Evolutionary conservation across 2,888 invertebrate genomes (phyloP).

Genomic region (Mantis religiosa): DNA sequence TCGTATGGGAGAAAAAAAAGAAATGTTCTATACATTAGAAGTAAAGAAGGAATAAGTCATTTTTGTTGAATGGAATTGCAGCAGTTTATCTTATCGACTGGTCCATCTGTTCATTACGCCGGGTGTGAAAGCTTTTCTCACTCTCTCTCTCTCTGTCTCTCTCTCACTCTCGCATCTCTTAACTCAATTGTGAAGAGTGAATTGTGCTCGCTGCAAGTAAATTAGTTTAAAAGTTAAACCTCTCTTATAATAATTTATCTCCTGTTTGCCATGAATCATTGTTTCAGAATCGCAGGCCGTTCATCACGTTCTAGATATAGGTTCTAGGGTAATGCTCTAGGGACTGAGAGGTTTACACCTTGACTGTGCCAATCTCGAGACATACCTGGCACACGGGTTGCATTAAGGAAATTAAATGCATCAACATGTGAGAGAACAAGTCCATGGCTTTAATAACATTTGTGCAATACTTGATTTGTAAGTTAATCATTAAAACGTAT

Average conservation of each 20-base stretch:
- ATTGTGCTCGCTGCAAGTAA: not conserved
- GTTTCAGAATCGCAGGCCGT: not conserved
- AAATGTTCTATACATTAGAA: too few relatives aligned
- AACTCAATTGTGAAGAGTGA: not conserved
- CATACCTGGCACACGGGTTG: not conserved
- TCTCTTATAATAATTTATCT: not conserved
- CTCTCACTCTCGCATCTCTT: not conserved
- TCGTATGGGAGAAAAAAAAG: too few relatives aligned
- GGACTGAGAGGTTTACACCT: not conserved
- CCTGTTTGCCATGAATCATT: not conserved
- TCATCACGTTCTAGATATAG: not conserved
- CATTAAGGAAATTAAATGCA: not conserved
- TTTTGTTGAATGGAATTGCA: not conserved
- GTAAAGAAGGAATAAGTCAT: too few relatives aligned
- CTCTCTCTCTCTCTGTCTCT: not conserved
- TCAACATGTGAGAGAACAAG: too few relatives aligned
- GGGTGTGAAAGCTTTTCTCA: not conserved
- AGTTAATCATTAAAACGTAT: too few relatives aligned
- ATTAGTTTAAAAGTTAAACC: not conserved
- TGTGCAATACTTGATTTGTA: too few relatives aligned
- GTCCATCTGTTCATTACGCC: not conserved
- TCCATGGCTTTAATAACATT: too few relatives aligned
- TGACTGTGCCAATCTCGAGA: not conserved
- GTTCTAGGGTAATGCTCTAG: not conserved
- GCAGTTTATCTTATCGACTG: not conserved